Evolutionary conservation across 2,113 vertebrate species (phyloP).

Genomic region (Elachura formosa): DNA sequence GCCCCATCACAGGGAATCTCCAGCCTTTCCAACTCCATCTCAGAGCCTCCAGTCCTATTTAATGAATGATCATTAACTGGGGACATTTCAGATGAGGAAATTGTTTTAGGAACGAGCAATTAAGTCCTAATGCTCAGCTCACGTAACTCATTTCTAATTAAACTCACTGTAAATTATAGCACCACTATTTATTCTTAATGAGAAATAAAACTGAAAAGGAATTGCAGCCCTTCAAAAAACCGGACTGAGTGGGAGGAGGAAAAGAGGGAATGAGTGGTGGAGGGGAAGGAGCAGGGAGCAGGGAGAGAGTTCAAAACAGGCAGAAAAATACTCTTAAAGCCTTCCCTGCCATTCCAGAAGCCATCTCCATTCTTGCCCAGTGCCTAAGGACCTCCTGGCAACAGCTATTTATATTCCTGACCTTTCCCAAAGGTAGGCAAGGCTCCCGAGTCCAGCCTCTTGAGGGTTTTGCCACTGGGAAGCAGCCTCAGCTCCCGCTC

Average conservation of each 20-base stretch:
- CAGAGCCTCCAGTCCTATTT: conserved; percentile 14
- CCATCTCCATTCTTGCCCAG: background rate
- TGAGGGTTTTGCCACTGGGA: background rate
- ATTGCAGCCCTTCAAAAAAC: conserved; percentile 36
- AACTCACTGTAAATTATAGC: conserved; percentile 66
- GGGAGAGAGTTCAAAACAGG: background rate
- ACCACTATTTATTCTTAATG: conserved; percentile 67
- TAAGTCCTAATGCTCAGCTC: conserved; percentile 59
- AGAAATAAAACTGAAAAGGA: conserved; percentile 58
- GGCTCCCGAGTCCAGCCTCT: background rate
- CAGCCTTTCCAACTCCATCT: background rate
- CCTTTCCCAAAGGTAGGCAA: conserved; percentile 32
- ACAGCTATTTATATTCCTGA: background rate
- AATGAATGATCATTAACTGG: conserved; percentile 68
- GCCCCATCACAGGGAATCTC: background rate
- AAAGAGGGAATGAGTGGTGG: fast-evolving
- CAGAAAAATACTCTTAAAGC: background rate
- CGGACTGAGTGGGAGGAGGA: background rate
- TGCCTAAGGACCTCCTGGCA: background rate
- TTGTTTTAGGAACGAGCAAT: conserved; percentile 68
- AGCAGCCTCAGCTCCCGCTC: background rate
- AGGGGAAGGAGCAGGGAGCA: background rate
- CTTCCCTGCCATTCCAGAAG: background rate
- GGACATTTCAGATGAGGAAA: conserved; percentile 67
- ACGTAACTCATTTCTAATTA: conserved; percentile 70